phyloP scores from a whole-genome alignment of 2,888 invertebrate genomes.

The Bimastos eiseni region DNA sequence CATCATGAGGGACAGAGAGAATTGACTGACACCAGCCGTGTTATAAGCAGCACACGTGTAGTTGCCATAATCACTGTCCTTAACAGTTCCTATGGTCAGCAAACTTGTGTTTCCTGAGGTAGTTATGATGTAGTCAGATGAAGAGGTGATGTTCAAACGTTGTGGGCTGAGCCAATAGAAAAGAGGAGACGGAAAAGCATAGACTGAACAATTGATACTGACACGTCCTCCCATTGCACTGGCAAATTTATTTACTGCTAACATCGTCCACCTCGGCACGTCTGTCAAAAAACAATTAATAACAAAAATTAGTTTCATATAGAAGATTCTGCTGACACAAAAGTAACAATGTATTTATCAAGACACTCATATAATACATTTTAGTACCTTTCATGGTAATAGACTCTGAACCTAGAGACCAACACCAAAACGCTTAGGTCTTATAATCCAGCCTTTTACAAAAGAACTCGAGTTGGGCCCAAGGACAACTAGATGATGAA shows the following conservation, averaged over 20 bases:
- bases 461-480: too few species aligned
- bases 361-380: too few species aligned
- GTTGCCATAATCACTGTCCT: slow-evolving; percentile 30
- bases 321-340: not conserved
- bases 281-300: slow-evolving; percentile 26
- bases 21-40: slow-evolving; percentile 21
- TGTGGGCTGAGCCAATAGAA: slow-evolving; percentile 35
- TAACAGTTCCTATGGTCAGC: slow-evolving; percentile 24
- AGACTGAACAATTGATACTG: slow-evolving; percentile 33
- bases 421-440: too few species aligned
- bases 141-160: not conserved
- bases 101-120: slow-evolving; percentile 26
- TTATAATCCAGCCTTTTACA: too few species aligned
- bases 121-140: slow-evolving; percentile 8
- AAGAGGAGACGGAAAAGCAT: slow-evolving; percentile 31
- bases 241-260: slow-evolving; percentile 35
- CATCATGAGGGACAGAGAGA: slow-evolving; percentile 32
- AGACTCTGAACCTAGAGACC: too few species aligned
- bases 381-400: too few species aligned
- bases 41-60: slow-evolving; percentile 40
- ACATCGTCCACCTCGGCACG: slow-evolving; percentile 31
- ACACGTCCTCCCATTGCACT: slow-evolving; percentile 22
- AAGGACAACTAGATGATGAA: too few species aligned
- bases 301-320: not conserved
- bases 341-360: too few species aligned